Evolutionary conservation across 2,797 vertebrate species (phyloP), one percentile per base, ranked within the genome.

Genomic region (Momotus momota): DNA sequence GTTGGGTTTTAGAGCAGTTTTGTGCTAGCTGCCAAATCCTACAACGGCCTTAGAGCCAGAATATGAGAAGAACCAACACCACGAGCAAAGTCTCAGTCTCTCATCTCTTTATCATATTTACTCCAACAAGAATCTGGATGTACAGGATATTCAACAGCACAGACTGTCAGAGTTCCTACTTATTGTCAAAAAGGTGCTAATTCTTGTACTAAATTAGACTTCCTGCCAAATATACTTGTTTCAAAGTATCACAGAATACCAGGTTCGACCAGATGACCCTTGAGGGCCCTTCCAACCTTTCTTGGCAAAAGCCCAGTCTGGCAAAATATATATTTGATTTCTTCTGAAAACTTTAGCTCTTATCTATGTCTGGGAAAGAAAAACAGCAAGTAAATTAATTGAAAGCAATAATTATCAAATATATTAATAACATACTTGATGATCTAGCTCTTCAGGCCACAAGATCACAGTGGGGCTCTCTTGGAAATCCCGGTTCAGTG

Each of bases 371-470:
- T 64, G 46, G 74, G 29, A 88, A 78, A 88, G 80, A 93, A 90
- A 95, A 96, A 46, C 1, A 61, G 5, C 16, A 2, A 64, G 88
- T 96, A 87, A 52, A 95, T 58, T 60, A 89, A 86, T 70, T 91
- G 65, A 88, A 96, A 97, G 64, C 60, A 88, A 81, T 93, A 93
- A 92, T 92, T 86, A 65, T 21, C 62, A 95, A 93, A 75, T 87
- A 82, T 70, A 87, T 89, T 93, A 94, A 87, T 94, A 95, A 83
- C 23, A 90, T 77, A 88, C 78, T 93, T 88, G 33, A 65, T 72
- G 65, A 79, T 65, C 17, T 79, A 66, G 55, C 60, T 69, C 45
- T 85, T 52, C 14, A 8, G 81, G 84, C 29, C 88, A 41, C 11
- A 20, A 17, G 48, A 86, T 94, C 88, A 71, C 61, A 92, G 86